Conservation (phyloP, 2,797 vertebrate genomes). For the Taenioides sp. region DNA sequence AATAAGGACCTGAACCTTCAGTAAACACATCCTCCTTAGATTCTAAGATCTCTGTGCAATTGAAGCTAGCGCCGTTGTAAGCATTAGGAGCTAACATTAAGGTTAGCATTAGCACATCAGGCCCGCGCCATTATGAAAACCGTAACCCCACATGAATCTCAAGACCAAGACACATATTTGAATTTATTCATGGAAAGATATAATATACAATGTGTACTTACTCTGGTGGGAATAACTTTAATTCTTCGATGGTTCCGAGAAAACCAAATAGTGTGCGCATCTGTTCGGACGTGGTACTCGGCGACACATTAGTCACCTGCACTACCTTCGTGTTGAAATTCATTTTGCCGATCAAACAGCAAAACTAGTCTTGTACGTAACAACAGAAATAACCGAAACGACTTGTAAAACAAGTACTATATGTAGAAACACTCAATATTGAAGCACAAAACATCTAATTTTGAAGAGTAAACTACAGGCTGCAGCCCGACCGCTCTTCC, state of each 20-base stretch:
- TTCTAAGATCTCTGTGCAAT: background rate
- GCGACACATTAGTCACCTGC: conserved; percentile 93
- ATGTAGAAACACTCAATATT: background rate
- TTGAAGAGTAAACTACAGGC: conserved; percentile 14
- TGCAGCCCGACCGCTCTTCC: conserved; percentile 5
- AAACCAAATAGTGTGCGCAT: conserved; percentile 96
- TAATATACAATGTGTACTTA: conserved; percentile 68
- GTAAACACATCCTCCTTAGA: background rate
- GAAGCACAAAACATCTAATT: conserved; percentile 23
- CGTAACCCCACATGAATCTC: background rate
- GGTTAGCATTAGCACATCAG: background rate
- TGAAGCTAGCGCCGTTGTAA: background rate
- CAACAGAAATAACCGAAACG: background rate
- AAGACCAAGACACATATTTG: background rate
- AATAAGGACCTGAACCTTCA: background rate
- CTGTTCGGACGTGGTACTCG: conserved; percentile 94
- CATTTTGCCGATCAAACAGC: conserved; percentile 48
- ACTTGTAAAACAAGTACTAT: background rate
- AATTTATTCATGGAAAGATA: background rate
- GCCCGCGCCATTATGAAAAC: background rate
- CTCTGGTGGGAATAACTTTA: conserved; percentile 93
- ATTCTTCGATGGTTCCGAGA: conserved; percentile 93
- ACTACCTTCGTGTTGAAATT: conserved; percentile 87
- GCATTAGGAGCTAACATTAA: background rate
- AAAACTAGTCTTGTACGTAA: background rate